Conservation (phyloP, 2,113 vertebrate species). For the Malaclemys terrapin region DNA sequence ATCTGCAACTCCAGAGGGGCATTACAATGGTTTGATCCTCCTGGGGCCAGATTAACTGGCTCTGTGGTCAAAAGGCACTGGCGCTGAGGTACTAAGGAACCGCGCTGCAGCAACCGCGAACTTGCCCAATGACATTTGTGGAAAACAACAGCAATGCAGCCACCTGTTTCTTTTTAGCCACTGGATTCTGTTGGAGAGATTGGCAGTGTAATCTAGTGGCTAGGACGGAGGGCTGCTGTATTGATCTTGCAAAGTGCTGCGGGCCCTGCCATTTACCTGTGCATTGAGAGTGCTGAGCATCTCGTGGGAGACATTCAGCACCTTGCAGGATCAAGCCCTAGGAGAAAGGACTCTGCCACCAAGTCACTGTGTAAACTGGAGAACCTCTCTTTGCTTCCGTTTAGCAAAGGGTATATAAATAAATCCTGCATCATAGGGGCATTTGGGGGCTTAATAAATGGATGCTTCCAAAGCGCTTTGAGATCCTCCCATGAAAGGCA, state of each 20-base stretch:
- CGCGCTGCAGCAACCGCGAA: background rate
- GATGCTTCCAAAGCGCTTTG: background rate
- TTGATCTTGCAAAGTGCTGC: background rate
- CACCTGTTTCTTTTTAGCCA: background rate
- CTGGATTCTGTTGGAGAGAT: background rate
- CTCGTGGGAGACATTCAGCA: background rate
- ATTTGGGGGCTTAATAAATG: background rate
- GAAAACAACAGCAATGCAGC: background rate
- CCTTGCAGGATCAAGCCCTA: background rate
- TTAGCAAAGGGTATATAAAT: background rate
- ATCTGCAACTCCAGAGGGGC: background rate
- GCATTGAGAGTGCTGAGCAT: background rate
- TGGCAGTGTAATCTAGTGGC: background rate
- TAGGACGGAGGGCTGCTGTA: background rate
- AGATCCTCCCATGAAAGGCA: background rate
- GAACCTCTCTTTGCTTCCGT: background rate
- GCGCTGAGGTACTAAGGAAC: background rate
- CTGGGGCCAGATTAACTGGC: background rate
- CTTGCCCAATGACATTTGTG: background rate
- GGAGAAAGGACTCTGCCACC: background rate
- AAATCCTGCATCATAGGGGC: background rate
- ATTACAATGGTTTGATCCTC: background rate
- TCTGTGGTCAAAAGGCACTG: background rate
- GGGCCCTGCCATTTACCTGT: background rate
- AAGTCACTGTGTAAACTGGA: background rate